Evolutionary conservation across 2,888 invertebrate species (phyloP), one percentile per base, ranked within the genome.

Genomic region (Troides oblongomaculatus): DNA sequence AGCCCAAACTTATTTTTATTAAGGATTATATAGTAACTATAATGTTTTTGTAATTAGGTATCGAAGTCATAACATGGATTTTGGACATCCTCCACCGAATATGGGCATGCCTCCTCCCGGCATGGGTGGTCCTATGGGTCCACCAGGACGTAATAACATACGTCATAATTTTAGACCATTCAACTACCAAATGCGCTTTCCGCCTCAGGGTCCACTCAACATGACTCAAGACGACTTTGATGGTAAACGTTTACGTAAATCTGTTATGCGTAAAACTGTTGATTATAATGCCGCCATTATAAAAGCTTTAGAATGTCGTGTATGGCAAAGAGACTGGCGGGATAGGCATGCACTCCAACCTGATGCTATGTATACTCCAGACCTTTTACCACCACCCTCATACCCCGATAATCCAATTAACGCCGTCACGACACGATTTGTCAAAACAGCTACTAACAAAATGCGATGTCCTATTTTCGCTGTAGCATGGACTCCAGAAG

Each of bases 401-500:
- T 97, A 98, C 84, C 94, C 96, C 64, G 97, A 99, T 84, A 98
- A 98, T 89, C 98, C 99, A 5, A 98, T 98, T 77, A 99, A 99
- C 93, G 97, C 99, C 75, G 98, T 98, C 18, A 97, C 98, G 6
- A 97, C 97, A 60, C 92, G 98, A 81, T 99, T 99, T 89, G 99
- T 99, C 10, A 97, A 99, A 89, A 98, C 99, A n/a, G 99, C 99
- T 12, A 99, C 99, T 68, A 99, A 99, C 90, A 99, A 99, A 94
- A 98, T 99, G 96, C 95, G 99, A 77, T 99, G 99, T 92, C 99
- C 99, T 0, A 99, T 99, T 80, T 99, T 99, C 87, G 98, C 98
- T 79, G 96, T 99, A 84, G 98, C 98, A 18, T 99, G 99, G 99
- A 99, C 99, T 8, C 99, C 99, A 0, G 99, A 99, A 91, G 99